A percentile compares a stretch with the other conserved stretches of the same genome.
Conservation (phyloP, 2,797 vertebrate genomes). For the Lagodon rhomboides region DNA sequence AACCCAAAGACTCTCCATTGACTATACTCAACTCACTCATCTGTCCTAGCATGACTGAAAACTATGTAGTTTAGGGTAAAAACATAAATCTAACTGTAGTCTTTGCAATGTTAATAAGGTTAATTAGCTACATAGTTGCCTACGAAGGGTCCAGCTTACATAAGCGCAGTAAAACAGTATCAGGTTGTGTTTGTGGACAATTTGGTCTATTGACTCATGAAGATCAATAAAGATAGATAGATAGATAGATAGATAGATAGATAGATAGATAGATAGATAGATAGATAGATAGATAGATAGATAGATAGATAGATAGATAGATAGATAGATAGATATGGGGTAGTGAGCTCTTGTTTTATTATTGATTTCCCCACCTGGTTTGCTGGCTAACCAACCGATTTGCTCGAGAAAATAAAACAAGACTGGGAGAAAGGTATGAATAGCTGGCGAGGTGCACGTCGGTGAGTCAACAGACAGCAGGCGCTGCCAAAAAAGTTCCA, state of each 20-base stretch:
- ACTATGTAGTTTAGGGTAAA: too few species aligned
- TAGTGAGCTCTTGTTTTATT: constrained; percentile 19
- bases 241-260: not conserved
- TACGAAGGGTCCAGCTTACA: too few species aligned
- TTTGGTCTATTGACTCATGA: too few species aligned
- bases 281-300: not conserved
- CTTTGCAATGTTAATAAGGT: too few species aligned
- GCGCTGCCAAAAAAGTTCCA: constrained; percentile 60
- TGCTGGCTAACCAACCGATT: constrained; percentile 51
- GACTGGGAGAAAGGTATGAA: constrained; percentile 73
- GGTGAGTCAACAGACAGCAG: constrained; percentile 72
- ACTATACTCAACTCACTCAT: not conserved
- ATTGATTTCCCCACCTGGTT: constrained; percentile 48
- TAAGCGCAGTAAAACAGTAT: too few species aligned
- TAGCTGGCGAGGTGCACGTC: constrained; percentile 65
- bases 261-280: not conserved
- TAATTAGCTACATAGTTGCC: too few species aligned
- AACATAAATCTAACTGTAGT: too few species aligned
- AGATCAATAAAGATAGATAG: too few species aligned
- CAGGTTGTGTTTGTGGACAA: too few species aligned
- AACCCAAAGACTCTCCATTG: too few species aligned
- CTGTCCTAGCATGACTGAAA: not conserved
- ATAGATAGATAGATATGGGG: not conserved
- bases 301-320: not conserved
- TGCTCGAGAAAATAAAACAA: constrained; percentile 63